Conservation (phyloP, 2,888 invertebrate genomes). For the Phyllotreta striolata region DNA sequence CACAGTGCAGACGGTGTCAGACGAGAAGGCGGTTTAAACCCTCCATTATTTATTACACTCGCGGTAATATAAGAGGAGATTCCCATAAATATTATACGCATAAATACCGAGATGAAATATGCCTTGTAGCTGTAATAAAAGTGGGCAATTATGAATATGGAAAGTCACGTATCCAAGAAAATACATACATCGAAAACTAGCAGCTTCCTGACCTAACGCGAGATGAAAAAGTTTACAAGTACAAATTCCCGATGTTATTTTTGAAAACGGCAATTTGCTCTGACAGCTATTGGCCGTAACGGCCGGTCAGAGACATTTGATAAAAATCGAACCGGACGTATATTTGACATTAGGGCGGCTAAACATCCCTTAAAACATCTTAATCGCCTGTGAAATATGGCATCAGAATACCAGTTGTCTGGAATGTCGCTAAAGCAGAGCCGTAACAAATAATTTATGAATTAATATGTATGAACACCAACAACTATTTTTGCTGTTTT, state of each 20-base stretch:
- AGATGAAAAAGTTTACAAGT: neutral
- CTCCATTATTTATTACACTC: no score
- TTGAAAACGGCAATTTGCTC: neutral
- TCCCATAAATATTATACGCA: no score
- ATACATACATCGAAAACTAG: no score
- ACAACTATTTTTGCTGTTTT: neutral
- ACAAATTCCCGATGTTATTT: neutral
- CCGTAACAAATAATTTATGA: neutral
- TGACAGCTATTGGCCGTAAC: slow-evolving; percentile 7
- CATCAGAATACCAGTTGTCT: slow-evolving; percentile 36
- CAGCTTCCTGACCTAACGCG: no score
- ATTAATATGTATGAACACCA: no score
- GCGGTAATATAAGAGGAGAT: no score
- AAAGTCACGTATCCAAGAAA: no score
- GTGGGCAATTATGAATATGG: no score
- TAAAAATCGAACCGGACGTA: slow-evolving; percentile 36
- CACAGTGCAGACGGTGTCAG: no score
- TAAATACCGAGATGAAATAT: no score
- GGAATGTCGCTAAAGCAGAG: neutral
- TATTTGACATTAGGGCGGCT: slow-evolving; percentile 38
- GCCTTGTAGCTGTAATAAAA: no score
- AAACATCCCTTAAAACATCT: slow-evolving; percentile 38
- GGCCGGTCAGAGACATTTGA: slow-evolving; percentile 23
- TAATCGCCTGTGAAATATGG: slow-evolving; percentile 37
- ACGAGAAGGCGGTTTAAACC: no score